phyloP scores from a whole-genome alignment of 2,113 vertebrate genomes.

The Cyanoramphus novaezelandiae region DNA sequence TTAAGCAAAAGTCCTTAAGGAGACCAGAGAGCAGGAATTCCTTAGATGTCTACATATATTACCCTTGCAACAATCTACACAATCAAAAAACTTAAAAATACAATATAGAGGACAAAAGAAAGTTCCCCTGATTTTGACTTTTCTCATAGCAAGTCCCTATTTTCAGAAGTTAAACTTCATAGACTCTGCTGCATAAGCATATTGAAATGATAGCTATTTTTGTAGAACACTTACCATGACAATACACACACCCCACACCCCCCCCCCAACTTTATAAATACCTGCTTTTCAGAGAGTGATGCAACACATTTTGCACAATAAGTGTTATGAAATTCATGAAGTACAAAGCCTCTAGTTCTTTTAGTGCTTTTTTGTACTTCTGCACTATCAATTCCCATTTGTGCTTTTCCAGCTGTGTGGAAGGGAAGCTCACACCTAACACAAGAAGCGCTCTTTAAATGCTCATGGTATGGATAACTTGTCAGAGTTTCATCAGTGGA shows the following conservation, averaged over 20 bases:
- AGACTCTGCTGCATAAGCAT: neutral
- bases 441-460: neutral
- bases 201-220: slow-evolving; percentile 3
- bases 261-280: neutral
- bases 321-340: neutral
- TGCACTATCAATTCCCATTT: neutral
- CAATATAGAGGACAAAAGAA: neutral
- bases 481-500: neutral
- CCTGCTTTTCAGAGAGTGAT: neutral
- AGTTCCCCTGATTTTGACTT: neutral
- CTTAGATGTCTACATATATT: neutral
- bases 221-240: neutral
- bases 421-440: neutral
- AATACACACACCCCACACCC: neutral
- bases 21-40: neutral
- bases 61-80: neutral
- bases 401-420: neutral
- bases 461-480: neutral
- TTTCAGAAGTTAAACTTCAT: neutral
- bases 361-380: neutral
- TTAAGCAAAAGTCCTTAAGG: neutral
- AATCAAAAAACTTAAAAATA: neutral
- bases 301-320: neutral
- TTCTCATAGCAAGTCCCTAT: neutral
- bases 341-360: neutral